Evolutionary conservation across 1,140 invertebrate species (phyloP).

Genomic region (Reticulitermes speratus): DNA sequence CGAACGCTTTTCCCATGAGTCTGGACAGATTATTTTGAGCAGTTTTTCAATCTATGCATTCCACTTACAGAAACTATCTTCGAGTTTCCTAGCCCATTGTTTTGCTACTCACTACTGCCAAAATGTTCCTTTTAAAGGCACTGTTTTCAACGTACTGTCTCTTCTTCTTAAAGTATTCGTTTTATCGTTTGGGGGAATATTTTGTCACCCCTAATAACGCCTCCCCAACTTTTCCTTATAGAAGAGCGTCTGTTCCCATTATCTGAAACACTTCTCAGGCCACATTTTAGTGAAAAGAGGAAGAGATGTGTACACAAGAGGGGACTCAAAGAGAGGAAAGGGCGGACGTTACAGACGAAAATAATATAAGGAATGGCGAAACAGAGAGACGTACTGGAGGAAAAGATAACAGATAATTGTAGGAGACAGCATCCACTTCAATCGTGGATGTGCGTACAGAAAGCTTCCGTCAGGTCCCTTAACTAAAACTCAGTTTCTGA

Average conservation of each 20-base stretch:
- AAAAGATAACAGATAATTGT: slow-evolving; percentile 5
- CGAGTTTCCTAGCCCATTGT: no score
- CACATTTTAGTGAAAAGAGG: not conserved
- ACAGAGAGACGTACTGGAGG: not conserved
- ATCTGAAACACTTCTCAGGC: not conserved
- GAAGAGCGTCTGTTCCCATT: not conserved
- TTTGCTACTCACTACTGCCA: no score
- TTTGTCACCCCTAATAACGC: not conserved
- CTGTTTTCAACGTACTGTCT: no score
- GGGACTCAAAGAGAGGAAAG: not conserved
- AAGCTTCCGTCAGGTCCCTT: not conserved
- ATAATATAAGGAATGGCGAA: slow-evolving; percentile 10
- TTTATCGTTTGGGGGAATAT: no score
- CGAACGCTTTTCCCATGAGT: no score
- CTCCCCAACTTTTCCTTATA: not conserved
- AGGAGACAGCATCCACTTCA: slow-evolving; percentile 2
- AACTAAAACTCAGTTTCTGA: not conserved
- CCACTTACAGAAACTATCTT: no score
- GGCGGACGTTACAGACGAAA: not conserved
- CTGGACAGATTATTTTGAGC: no score
- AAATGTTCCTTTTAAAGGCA: no score
- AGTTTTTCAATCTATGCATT: no score
- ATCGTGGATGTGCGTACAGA: not conserved
- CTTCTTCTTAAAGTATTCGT: no score
- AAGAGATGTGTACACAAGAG: not conserved